Evolutionary conservation across 2,888 invertebrate genomes (phyloP).

Genomic region (Andrena fulva): DNA sequence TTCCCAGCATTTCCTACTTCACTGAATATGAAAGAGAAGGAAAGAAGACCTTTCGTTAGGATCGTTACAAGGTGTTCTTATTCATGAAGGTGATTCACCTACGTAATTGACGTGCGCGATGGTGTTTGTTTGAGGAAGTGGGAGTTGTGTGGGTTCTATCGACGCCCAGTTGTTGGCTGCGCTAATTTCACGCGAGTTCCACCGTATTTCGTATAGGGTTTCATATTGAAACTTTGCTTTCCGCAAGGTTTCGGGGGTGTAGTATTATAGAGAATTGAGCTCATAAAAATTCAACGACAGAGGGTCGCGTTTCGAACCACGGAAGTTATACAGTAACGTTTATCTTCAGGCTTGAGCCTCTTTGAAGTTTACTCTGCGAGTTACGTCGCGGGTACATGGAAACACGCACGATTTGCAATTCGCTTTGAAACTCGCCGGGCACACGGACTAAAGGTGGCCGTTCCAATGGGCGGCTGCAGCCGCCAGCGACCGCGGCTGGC

Average conservation of each 20-base stretch:
- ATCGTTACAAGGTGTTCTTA: too few relatives aligned
- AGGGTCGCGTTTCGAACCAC: neutral
- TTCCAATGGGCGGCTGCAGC: too few relatives aligned
- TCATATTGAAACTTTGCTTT: neutral
- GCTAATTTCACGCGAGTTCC: too few relatives aligned
- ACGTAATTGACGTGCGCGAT: too few relatives aligned
- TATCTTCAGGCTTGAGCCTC: conserved; percentile 5
- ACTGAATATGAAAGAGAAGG: too few relatives aligned
- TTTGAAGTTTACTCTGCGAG: conserved; percentile 2
- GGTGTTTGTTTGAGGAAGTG: too few relatives aligned
- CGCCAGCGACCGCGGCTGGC: too few relatives aligned
- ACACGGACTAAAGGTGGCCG: conserved; percentile 26
- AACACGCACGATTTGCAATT: conserved; percentile 21
- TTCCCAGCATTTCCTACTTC: too few relatives aligned
- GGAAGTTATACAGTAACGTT: conserved; percentile 15
- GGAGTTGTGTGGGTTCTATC: neutral
- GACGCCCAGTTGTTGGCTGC: neutral
- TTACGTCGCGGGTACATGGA: neutral
- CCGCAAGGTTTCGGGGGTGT: neutral
- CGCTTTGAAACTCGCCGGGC: conserved; percentile 17
- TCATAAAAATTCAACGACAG: conserved; percentile 29
- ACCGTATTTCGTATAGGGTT: too few relatives aligned
- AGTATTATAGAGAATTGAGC: too few relatives aligned
- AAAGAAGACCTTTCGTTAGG: too few relatives aligned
- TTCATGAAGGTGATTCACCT: too few relatives aligned